These are phyloP conservation scores for Morus bassanus DNA, from an alignment of 2,797 vertebrate genomes.

Conservation along the genomic window DNA sequence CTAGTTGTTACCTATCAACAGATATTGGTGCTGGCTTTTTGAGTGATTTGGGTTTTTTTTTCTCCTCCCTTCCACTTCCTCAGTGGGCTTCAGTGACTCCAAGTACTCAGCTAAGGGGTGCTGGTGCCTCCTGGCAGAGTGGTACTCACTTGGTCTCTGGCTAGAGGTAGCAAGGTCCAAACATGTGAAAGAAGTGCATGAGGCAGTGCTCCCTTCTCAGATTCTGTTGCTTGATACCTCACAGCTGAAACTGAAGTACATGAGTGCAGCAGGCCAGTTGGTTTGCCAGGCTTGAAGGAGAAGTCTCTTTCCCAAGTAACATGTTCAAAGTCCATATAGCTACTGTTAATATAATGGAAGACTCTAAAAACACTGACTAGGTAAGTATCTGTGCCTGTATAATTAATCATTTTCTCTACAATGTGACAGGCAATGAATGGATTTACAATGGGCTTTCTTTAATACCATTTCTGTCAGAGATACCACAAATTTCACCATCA, in stretches of 20 bases:
- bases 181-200: fast-evolving
- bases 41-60: neutral
- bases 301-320: neutral
- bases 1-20: neutral
- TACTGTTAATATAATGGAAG: neutral
- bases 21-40: neutral
- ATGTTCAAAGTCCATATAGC: neutral
- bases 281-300: neutral
- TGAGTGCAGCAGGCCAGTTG: neutral
- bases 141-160: neutral
- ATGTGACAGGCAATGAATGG: neutral
- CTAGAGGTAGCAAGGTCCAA: neutral
- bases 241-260: neutral
- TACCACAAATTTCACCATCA: neutral
- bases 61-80: neutral
- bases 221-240: neutral
- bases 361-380: neutral
- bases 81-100: neutral
- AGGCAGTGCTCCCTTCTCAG: neutral
- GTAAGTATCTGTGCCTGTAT: neutral
- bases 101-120: neutral
- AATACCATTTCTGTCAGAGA: conserved; percentile 28
- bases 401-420: conserved; percentile 20
- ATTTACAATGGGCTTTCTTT: neutral
- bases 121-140: neutral